Base-by-base conservation (phyloP, 2,797 vertebrate species). In the Lutjanus argentimaculatus region DNA sequence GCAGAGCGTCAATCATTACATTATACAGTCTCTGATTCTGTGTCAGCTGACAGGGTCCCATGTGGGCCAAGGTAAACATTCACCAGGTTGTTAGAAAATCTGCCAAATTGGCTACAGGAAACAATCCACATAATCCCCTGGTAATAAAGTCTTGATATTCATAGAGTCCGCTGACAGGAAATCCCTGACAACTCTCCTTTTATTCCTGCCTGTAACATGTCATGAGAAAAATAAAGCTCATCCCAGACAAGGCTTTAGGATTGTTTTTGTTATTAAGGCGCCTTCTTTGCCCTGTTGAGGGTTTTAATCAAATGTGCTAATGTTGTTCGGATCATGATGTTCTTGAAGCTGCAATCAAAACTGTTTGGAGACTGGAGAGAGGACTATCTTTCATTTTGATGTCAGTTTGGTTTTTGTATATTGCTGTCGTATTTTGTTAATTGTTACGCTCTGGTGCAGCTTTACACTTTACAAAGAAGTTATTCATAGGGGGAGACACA, bases 51-150 rank as follows among this genome's bases (percentile, higher is more conserved):
- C 85, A 67, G 67, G 86, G 73, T 93, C 91, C 92, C 93, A 85
- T 85, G 88, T 90, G 90, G 79, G 83, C 88, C 88, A 92, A 89
- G 85, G 91, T 94, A 93, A 94, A 94, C 93, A 93, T 71, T 80
- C 86, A 85, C 75, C 81, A 88, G 88, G 84, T 90, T 90, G 87
- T 88, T 89, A 85, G 90, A 91, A 89, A 84, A 91, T 88, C 83
- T 93, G 91, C 90, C 89, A 91, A 88, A 91, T 88, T 89, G 91
- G 88, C 91, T 88, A 93, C 87, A 90, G 88, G 86, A 92, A 94
- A 89, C 85, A 88, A 90, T 91, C 90, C 86, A 48, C 77, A 84
- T 90, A 93, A 93, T 93, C 92, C 92, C 90, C 30, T 80, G 90
- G 82, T 91, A 89, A 93, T 92, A 92, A 90, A 88, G 89, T 84